Evolutionary conservation across 2,888 invertebrate genomes (phyloP), one percentile per base, ranked within the genome.

Genomic region (Sabatieria punctata): DNA sequence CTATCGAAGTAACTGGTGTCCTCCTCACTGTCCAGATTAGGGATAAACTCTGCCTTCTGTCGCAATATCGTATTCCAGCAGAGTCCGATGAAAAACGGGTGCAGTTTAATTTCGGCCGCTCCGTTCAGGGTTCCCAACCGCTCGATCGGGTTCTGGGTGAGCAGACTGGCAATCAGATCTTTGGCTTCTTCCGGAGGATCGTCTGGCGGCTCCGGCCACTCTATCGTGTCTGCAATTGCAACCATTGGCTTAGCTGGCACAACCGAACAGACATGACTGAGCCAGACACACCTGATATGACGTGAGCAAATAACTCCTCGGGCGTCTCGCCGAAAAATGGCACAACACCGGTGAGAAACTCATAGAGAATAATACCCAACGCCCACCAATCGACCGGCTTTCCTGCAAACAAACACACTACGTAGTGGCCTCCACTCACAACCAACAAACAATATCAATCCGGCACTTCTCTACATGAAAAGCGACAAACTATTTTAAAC

Each of bases 301-400:
- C 91, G 65, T 95, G 95, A 21, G 91, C 86, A 72, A 99, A 97
- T 30, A 99, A 69, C 67, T 95, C 95, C 69, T 97, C 97, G 0
- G 95, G 89, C 0, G 93, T 91, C 65, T 95, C 91, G 0, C 97
- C 97, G 70, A 93, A 91, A 72, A 97, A 99, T 1, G 97, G 97
- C 40, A 95, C 93, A 69, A 89, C 91, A 45, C 93, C 93, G 55
- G 91, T 80, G 4, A 93, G 75, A 71, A 93, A 93, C 73, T 93
- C 91, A 67, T 93, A 93, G 21, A 91, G 72, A 51, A 93, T 86
- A 46, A 93, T 81, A 27, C 97, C 97, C 85, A 95, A 89, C 0
- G 95, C 88, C 97, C 97, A 99, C 93, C 93, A 97, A 68, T 97
- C 95, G 37, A 97, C 93, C 0, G 95, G 91, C 68, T 95, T 95